phyloP scores from a whole-genome alignment of 2,888 invertebrate genomes.

The Chromoteleia sp. region DNA sequence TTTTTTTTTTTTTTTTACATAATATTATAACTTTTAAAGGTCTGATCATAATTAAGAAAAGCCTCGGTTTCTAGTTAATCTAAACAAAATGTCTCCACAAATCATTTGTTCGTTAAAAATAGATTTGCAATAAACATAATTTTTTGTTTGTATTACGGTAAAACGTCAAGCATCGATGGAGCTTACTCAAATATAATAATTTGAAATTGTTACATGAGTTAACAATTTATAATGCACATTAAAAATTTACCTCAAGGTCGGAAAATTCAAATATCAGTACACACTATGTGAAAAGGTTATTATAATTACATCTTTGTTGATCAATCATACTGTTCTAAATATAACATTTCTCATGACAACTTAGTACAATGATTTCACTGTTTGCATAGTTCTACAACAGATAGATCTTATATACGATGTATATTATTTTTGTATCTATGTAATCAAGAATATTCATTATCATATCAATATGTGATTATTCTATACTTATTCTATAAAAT shows the following conservation, averaged over 20 bases:
- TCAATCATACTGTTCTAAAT: constrained; percentile 1
- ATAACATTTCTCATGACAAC: constrained; percentile 16
- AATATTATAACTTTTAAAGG: too few species aligned
- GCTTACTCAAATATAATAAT: not conserved
- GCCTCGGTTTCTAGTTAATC: too few species aligned
- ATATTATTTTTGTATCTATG: constrained; percentile 1
- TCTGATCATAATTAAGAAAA: too few species aligned
- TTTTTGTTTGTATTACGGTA: not conserved
- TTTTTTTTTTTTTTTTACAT: too few species aligned
- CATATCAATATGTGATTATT: not conserved
- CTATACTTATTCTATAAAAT: not conserved
- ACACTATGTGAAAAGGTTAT: constrained; percentile 14
- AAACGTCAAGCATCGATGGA: constrained; percentile 1
- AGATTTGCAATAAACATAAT: not conserved
- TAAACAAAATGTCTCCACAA: too few species aligned
- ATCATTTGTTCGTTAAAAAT: not conserved
- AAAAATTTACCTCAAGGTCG: constrained; percentile 15
- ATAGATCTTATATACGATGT: not conserved
- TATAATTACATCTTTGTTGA: constrained; percentile 17
- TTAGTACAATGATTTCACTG: not conserved
- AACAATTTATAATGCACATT: not conserved
- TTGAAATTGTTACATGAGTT: not conserved
- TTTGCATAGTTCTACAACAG: not conserved
- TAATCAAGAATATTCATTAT: not conserved
- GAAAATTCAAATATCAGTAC: not conserved